Base-by-base conservation (phyloP, 2,888 invertebrate species). In the Diploptera punctata region DNA sequence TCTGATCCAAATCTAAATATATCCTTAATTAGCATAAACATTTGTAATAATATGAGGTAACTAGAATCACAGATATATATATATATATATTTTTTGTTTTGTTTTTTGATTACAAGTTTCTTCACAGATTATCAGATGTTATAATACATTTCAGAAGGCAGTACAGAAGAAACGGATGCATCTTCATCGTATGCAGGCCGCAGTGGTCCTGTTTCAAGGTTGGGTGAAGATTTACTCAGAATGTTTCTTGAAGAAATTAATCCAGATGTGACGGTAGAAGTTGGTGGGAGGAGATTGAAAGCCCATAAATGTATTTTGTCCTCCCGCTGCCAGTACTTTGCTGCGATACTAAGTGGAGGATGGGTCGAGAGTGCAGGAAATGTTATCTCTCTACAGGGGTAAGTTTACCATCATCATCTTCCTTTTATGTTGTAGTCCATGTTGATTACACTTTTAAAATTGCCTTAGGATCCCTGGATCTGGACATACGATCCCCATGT, bases 191-290 rank as follows among this genome's bases (percentile, higher is more conserved):
- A 68, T 44, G 70, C 73, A 3, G 75, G 75, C 9, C 70, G 74
- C 4, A 70, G 74, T 33, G 75, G 75, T 3, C 76, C 76, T 3
- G 78, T 43, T 10, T 70, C 75, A 10, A 87, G 92, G 54, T 84
- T 97, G 10, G 96, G 96, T 0, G 93, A 95, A 79, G 96, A 97
- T 83, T 84, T 97, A 69, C 84, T 97, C 31, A 87, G 94, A 76
- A 96, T 97, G 96, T 97, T 97, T 81, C 83, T 95, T 74, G 94
- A 95, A 80, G 95, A 95, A 84, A 93, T 95, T 70, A 94, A 94
- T 76, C 92, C 96, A 0, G 97, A 97, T 81, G 94, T 95, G 57
- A 89, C 91, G 4, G 90, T 95, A 10, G 93, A 95, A 81, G 94
- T 95, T 13, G 91, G 91, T 52, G 95, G 94, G 0, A 88, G 92